Conservation (phyloP, 92 coral and sea anemone species). For the Scolanthus callimorphus region DNA sequence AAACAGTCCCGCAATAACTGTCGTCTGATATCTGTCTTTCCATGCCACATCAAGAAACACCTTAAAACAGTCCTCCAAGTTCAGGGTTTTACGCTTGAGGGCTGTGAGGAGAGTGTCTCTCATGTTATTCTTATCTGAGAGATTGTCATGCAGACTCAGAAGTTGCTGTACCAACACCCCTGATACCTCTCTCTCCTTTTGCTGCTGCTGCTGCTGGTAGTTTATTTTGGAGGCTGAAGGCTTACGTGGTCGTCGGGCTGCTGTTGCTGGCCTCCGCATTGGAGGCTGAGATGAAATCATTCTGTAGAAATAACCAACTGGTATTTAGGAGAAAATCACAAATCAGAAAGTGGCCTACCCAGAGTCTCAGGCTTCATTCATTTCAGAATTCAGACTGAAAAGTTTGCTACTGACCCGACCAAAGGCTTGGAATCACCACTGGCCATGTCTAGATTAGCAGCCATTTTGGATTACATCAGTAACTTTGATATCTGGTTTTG, state of each 20-base stretch:
- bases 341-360: no score
- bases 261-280: background rate
- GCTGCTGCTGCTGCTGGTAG: background rate
- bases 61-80: constrained; percentile 10
- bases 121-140: background rate
- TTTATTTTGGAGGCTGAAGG: background rate
- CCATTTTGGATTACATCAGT: no score
- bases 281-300: background rate
- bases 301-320: no score
- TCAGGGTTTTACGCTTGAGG: background rate
- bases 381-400: no score
- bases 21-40: constrained; percentile 24
- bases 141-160: background rate
- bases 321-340: no score
- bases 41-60: constrained; percentile 32
- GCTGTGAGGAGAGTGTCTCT: background rate
- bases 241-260: background rate
- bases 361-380: no score
- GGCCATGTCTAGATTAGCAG: no score
- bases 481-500: no score
- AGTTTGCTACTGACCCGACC: no score
- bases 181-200: background rate
- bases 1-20: constrained; percentile 27
- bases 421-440: no score
- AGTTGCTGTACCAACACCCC: background rate